phyloP scores from a whole-genome alignment of 2,113 vertebrate genomes.

The Eolophus roseicapilla region DNA sequence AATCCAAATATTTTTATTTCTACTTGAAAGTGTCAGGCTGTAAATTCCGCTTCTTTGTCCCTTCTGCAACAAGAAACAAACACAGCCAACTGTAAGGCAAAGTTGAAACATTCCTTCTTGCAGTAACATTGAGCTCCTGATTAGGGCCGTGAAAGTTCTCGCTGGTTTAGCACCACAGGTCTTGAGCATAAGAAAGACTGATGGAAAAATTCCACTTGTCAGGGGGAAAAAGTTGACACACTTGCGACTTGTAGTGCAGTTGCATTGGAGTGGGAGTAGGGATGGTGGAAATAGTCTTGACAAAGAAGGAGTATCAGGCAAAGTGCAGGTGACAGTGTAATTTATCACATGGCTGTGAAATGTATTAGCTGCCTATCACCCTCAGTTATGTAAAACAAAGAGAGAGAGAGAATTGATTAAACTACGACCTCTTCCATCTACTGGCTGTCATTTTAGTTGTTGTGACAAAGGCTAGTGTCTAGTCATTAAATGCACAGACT shows the following conservation, averaged over 20 bases:
- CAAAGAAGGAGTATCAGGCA: constrained; percentile 42
- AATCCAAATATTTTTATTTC: neutral
- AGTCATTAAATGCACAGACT: constrained; percentile 17
- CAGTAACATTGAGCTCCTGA: neutral
- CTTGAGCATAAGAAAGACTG: neutral
- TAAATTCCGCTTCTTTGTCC: neutral
- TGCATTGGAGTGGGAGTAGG: neutral
- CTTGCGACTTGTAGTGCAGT: neutral
- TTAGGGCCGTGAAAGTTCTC: accelerated
- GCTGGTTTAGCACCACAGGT: neutral
- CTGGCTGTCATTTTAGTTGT: constrained; percentile 52
- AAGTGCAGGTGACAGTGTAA: constrained; percentile 60
- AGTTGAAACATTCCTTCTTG: neutral
- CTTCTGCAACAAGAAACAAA: neutral
- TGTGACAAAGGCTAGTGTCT: constrained; percentile 25
- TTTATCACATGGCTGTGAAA: constrained; percentile 59
- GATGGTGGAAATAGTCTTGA: constrained; percentile 38
- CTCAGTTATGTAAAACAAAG: constrained; percentile 64
- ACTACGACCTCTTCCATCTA: constrained; percentile 56
- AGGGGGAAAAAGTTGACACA: neutral
- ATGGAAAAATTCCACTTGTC: neutral
- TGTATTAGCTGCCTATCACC: constrained; percentile 60
- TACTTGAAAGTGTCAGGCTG: neutral
- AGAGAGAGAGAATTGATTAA: constrained; percentile 53
- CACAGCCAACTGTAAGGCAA: neutral